These are phyloP conservation scores for Synanthedon vespiformis DNA, from an alignment of 2,888 invertebrate species.

Conservation along the genomic window DNA sequence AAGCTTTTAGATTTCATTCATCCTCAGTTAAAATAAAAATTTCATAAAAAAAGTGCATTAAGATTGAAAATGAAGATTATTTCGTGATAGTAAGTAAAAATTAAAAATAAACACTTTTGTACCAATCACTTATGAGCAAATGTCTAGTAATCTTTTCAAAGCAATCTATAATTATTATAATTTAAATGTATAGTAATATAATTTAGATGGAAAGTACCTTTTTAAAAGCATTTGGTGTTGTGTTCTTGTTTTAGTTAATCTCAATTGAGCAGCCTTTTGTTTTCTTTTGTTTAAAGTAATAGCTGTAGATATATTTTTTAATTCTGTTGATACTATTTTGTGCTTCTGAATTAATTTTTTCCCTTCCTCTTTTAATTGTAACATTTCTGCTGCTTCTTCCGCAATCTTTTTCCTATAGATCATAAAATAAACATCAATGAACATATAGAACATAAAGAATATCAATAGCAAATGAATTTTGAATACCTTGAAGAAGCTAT, in stretches of 20 bases:
- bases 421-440: neutral
- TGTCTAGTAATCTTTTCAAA: too few relatives aligned
- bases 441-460: constrained; percentile 9
- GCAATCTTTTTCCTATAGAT: constrained; percentile 52
- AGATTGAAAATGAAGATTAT: too few relatives aligned
- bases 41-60: too few relatives aligned
- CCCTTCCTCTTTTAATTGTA: constrained; percentile 52
- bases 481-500: constrained; percentile 51
- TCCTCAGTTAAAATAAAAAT: too few relatives aligned
- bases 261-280: constrained; percentile 42
- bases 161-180: too few relatives aligned
- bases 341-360: constrained; percentile 48
- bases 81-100: too few relatives aligned
- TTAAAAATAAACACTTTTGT: too few relatives aligned
- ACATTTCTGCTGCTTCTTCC: constrained; percentile 52
- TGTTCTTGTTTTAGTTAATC: constrained; percentile 42
- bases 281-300: constrained; percentile 54
- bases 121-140: too few relatives aligned
- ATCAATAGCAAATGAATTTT: neutral
- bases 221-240: constrained; percentile 55
- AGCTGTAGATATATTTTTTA: constrained; percentile 51
- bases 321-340: constrained; percentile 54
- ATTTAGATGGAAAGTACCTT: constrained; percentile 32
- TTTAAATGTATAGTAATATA: too few relatives aligned
- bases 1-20: too few relatives aligned